phyloP scores from a whole-genome alignment of 2,888 invertebrate species.

The Megastigmus dorsalis region DNA sequence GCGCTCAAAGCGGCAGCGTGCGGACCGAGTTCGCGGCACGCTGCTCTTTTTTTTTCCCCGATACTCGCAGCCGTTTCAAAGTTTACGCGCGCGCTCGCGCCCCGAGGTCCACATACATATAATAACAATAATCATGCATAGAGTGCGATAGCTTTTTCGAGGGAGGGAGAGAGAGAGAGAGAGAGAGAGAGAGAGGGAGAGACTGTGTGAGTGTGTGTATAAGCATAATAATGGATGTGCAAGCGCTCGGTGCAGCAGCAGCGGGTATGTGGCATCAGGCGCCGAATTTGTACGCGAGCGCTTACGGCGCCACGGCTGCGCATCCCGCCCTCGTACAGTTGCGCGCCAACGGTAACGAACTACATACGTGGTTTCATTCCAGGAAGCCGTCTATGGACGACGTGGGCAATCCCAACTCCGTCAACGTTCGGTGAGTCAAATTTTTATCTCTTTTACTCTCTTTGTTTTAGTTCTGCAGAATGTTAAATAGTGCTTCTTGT shows the following conservation, averaged over 20 bases:
- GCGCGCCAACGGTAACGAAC: conserved; percentile 71
- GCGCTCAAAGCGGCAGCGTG: conserved; percentile 37
- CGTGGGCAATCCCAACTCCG: conserved; percentile 88
- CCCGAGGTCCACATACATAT: no score
- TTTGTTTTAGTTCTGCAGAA: background rate
- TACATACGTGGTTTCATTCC: conserved; percentile 78
- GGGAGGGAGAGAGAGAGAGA: background rate
- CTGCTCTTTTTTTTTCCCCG: no score
- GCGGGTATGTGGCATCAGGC: conserved; percentile 72
- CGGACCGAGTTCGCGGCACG: background rate
- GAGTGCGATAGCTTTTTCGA: background rate
- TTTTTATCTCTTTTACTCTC: background rate
- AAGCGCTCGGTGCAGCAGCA: conserved; percentile 64
- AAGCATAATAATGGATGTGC: conserved; percentile 61
- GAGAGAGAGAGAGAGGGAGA: background rate
- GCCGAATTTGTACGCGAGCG: conserved; percentile 65
- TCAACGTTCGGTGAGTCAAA: conserved; percentile 89
- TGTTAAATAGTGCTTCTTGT: no score
- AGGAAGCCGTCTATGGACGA: conserved; percentile 92
- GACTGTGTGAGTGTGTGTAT: no score
- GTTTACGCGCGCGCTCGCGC: no score
- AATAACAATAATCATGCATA: background rate
- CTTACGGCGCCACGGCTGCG: conserved; percentile 40
- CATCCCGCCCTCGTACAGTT: conserved; percentile 70
- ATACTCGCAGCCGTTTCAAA: no score